Percentiles rank a stretch among this genome's conserved stretches.
Conservation (phyloP, 2,113 vertebrate species). For the Thermophis baileyi region DNA sequence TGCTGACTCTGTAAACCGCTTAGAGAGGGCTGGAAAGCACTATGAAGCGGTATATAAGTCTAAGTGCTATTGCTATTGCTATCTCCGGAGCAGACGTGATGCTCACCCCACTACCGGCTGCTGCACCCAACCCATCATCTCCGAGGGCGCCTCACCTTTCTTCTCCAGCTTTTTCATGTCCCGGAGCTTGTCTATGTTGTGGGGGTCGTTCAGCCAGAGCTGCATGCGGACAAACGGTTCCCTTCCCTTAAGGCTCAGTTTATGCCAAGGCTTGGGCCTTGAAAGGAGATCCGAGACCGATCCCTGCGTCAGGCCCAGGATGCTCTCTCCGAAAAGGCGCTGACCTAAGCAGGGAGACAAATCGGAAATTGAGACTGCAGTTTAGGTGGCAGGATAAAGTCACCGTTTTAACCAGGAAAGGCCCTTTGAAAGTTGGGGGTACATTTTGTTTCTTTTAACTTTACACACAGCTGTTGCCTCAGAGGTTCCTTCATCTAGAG, state of each 20-base stretch:
- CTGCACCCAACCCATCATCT: too few relatives aligned
- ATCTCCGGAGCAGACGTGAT: background rate
- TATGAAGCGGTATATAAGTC: too few relatives aligned
- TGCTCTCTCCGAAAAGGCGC: constrained; percentile 95
- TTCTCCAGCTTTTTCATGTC: constrained; percentile 99
- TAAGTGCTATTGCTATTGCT: too few relatives aligned
- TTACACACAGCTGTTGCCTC: background rate
- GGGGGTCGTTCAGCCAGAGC: constrained; percentile 95
- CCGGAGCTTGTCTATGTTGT: constrained; percentile 92
- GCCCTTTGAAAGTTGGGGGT: background rate
- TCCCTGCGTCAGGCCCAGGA: constrained; percentile 96
- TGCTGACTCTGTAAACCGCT: too few relatives aligned
- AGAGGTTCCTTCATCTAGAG: background rate
- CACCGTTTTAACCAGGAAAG: too few relatives aligned
- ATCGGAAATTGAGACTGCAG: constrained; percentile 29
- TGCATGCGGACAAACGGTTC: constrained; percentile 99
- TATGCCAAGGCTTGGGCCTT: constrained; percentile 97
- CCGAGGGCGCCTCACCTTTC: constrained; percentile 76
- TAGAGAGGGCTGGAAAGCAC: too few relatives aligned
- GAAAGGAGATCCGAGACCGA: constrained; percentile 97
- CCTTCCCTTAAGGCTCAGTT: constrained; percentile 94
- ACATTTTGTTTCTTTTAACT: background rate
- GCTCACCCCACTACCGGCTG: background rate
- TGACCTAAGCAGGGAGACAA: constrained; percentile 80
- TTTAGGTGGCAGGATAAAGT: fast-evolving